Conservation (phyloP, 2,797 vertebrate species). For the Onychomys torridus region DNA sequence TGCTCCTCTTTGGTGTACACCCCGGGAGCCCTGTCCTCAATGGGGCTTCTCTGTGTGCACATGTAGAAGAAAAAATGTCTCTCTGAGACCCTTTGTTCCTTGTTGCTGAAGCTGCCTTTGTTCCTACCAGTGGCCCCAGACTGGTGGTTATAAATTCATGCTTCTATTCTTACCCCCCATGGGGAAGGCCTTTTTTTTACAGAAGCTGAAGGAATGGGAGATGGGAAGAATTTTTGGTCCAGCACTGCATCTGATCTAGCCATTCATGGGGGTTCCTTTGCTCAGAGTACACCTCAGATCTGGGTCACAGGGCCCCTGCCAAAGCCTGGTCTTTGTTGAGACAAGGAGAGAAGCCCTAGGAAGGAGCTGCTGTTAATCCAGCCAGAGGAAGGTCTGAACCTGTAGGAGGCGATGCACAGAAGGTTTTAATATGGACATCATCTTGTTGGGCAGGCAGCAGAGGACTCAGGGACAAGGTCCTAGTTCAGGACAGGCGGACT, state of each 20-base stretch:
- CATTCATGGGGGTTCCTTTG: conserved; percentile 44
- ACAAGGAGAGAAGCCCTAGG: neutral
- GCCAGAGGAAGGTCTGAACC: neutral
- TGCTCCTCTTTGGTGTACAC: conserved; percentile 50
- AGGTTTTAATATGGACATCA: neutral
- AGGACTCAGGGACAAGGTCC: neutral
- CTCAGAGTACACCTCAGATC: neutral
- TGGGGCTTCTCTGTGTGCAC: conserved; percentile 11
- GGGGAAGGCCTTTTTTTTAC: conserved; percentile 73
- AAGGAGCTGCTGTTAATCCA: neutral
- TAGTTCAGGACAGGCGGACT: neutral
- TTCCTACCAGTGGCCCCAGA: conserved; percentile 75
- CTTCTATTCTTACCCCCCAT: conserved; percentile 66
- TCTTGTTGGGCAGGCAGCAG: neutral
- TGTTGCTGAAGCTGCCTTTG: conserved; percentile 83
- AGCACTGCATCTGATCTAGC: conserved; percentile 25
- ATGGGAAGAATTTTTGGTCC: conserved; percentile 53
- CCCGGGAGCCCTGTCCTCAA: conserved; percentile 46
- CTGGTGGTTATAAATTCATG: conserved; percentile 81
- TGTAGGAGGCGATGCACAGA: neutral
- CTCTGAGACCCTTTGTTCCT: conserved; percentile 68
- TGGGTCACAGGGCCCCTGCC: neutral
- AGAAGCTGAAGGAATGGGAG: conserved; percentile 68
- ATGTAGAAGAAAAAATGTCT: conserved; percentile 44
- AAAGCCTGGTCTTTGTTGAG: neutral